Evolutionary conservation across 2,888 invertebrate species (phyloP).

Genomic region (Gymnosoma rotundatum): DNA sequence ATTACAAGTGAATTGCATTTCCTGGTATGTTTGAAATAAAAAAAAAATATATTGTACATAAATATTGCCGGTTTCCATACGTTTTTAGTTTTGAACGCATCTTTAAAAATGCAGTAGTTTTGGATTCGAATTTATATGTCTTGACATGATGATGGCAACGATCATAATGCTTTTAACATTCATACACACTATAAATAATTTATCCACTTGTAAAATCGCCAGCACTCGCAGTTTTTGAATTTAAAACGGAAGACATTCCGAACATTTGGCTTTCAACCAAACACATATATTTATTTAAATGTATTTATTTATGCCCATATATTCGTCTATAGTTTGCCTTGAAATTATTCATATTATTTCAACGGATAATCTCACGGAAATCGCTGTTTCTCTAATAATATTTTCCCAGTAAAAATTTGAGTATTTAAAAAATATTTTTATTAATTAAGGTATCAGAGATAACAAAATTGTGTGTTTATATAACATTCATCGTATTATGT

Average conservation of each 20-base stretch:
- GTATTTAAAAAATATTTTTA: too few species aligned
- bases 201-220: not conserved
- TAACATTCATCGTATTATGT: too few species aligned
- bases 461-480: too few species aligned
- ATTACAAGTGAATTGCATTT: constrained; percentile 50
- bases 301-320: too few species aligned
- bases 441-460: too few species aligned
- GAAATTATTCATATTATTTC: too few species aligned
- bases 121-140: constrained; percentile 77
- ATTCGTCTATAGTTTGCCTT: not conserved
- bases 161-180: constrained; percentile 6
- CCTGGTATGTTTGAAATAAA: constrained; percentile 25
- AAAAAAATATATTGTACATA: constrained; percentile 6
- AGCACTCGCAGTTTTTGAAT: constrained; percentile 18
- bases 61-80: constrained; percentile 37
- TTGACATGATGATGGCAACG: constrained; percentile 72
- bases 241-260: constrained; percentile 18
- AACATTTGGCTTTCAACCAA: constrained; percentile 4
- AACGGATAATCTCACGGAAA: not conserved
- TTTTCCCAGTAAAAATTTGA: too few species aligned
- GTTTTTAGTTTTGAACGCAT: not conserved
- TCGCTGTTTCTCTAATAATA: not conserved
- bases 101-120: constrained; percentile 16
- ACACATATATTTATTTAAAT: not conserved
- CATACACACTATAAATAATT: not conserved